phyloP scores from a whole-genome alignment of 2,888 invertebrate species.

The Serripes groenlandicus region DNA sequence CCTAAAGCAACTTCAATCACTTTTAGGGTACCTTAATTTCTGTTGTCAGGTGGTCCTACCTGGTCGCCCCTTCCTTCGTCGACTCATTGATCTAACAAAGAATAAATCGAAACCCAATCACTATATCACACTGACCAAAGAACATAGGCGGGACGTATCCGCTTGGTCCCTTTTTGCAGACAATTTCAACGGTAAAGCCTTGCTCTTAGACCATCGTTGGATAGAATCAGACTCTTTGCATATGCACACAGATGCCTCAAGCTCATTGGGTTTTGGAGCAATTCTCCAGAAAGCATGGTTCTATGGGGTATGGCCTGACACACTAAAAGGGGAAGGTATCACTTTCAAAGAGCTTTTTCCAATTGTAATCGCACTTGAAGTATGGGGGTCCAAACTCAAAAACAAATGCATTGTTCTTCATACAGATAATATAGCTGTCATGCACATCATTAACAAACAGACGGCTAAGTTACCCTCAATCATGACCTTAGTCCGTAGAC shows the following conservation, averaged over 20 bases:
- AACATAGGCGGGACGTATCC: conserved; percentile 14
- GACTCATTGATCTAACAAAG: conserved; percentile 38
- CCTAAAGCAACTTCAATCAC: conserved; percentile 38
- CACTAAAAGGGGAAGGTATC: conserved; percentile 16
- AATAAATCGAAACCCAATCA: conserved; percentile 28
- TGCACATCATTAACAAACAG: conserved; percentile 56
- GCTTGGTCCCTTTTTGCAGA: conserved; percentile 41
- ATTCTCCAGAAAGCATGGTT: conserved; percentile 16
- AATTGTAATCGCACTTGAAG: conserved; percentile 57
- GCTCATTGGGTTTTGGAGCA: conserved; percentile 43
- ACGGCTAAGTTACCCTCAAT: conserved; percentile 37
- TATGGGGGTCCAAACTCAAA: conserved; percentile 41
- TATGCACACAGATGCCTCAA: conserved; percentile 52
- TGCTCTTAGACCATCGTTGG: conserved; percentile 29
- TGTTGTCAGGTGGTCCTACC: conserved; percentile 43
- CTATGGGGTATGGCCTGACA: conserved; percentile 29
- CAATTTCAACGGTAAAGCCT: conserved; percentile 44
- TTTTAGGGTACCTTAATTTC: conserved; percentile 42
- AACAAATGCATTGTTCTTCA: conserved; percentile 48
- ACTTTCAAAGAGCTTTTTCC: conserved; percentile 45
- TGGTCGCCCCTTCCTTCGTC: conserved; percentile 35
- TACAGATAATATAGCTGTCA: conserved; percentile 58
- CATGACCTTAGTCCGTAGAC: conserved; percentile 50
- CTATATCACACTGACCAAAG: conserved; percentile 17
- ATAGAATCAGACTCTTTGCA: conserved; percentile 4